Conservation (phyloP, 1,140 invertebrate species). For the Trachelipus rathkii region DNA sequence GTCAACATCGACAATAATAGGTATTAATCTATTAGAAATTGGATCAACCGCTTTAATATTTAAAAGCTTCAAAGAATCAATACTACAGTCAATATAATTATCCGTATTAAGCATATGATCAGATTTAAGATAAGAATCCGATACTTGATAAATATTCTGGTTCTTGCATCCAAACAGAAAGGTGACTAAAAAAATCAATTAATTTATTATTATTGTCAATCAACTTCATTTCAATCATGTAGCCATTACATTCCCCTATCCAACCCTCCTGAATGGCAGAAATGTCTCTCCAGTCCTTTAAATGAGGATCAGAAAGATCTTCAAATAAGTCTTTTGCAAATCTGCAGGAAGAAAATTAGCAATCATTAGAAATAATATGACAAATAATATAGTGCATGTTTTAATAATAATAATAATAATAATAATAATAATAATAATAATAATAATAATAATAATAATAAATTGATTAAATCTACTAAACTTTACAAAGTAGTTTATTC, state of each 20-base stretch:
- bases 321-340: conserved; percentile 57
- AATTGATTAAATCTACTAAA: no score
- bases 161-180: conserved; percentile 67
- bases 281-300: conserved; percentile 69
- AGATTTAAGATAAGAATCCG: conserved; percentile 54
- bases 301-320: conserved; percentile 46
- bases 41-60: conserved; percentile 65
- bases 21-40: conserved; percentile 64
- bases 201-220: conserved; percentile 48
- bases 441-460: no score
- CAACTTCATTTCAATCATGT: conserved; percentile 67
- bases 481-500: no score
- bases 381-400: conserved; percentile 57
- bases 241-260: conserved; percentile 89
- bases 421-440: no score
- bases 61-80: conserved; percentile 47
- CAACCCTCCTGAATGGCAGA: conserved; percentile 86
- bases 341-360: conserved; percentile 60
- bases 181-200: background rate
- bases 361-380: conserved; percentile 58
- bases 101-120: conserved; percentile 48
- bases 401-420: no score
- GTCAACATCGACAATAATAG: conserved; percentile 65
- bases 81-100: background rate
- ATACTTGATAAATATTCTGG: conserved; percentile 70